Evolutionary conservation across 2,113 vertebrate species (phyloP), one percentile per base, ranked within the genome.

Genomic region (Lasiurus cinereus): DNA sequence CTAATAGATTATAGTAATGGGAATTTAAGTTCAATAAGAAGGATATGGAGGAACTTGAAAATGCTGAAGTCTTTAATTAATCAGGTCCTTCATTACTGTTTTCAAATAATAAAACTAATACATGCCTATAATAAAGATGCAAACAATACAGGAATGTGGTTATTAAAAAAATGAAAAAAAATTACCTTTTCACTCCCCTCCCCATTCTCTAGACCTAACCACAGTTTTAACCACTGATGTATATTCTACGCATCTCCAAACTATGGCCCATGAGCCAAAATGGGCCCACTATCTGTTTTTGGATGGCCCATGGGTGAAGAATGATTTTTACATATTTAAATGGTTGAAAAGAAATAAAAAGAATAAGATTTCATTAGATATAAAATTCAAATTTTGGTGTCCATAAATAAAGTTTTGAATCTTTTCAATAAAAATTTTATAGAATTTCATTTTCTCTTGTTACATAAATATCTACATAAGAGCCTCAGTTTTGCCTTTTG

Each of bases 81-180:
- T 69, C 14, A 21, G 11, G 2, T 64, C 77, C 70, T 87, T 21
- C 36, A 3, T 69, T 70, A 21, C 15, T 70, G 33, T 59, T 91
- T 96, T 59, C 59, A 91, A 10, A 56, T 86, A 22, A 66, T 88
- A 72, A 88, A 90, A 86, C 46, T 29, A 93, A 39, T 39, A 9
- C 21, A n/a, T 54, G 39, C 9, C 36, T 85, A 2, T 59, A 82
- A 72, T 50, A 64, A 88, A 86, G 79, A 91, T 54, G 52, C 11
- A 83, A 62, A 73, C 59, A 72, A n/a, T 15, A 62, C 11, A 54
- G 82, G 46, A 79, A 83, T 73, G 11, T 78, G 36, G 88, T 88
- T 36, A 77, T 48, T 84, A 64, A 78, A 77, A 39, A 94, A 86
- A 7, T 69, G 24, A 66, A 21, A 22, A 14, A 62, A 85, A 46